Base-by-base conservation (phyloP, 2,113 vertebrate genomes). In the Herpetotheres cachinnans region DNA sequence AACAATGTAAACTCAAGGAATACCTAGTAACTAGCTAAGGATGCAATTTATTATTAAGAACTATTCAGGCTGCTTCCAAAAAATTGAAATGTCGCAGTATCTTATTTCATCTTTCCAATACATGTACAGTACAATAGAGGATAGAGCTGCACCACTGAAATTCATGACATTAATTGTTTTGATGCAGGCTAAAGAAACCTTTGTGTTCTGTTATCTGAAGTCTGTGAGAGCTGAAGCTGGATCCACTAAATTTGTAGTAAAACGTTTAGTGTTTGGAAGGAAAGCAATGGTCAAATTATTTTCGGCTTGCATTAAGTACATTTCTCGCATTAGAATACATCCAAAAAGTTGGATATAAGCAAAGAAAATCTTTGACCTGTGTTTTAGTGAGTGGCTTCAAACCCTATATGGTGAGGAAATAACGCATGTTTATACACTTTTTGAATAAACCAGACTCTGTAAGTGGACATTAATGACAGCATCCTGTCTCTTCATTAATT, bases 401-500 rank as follows among this genome's bases (percentile, higher is more conserved):
- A 98, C 77, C 86, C 87, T 90, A 42, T 85, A 88, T 91, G 55
- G 80, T 95, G 96, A 97, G 96, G 95, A 97, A 97, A 97, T 94
- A 92, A 93, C 59, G 93, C 98, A 98, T 97, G 97, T 98, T 98
- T 98, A 97, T 98, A 98, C 86, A 93, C 92, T 97, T 98, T 98
- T 98, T 97, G 94, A 98, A 98, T 98, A 98, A 98, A 98, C 89
- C 96, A 97, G 95, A 97, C 90, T 98, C 98, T 98, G 90, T 98
- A 98, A 98, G 97, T 98, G 98, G 98, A 98, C 98, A 98, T 98
- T 97, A 98, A 97, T 97, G 92, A 98, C 96, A 98, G 97, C 97
- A 98, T 98, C 96, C 96, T 97, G 98, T 97, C 97, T 98, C 98
- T 95, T 97, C 97, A 97, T 98, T 98, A 98, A 95, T 97, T 97